These are phyloP conservation scores for Sorex fumeus DNA, from an alignment of 2,113 vertebrate genomes.

Conservation along the genomic window DNA sequence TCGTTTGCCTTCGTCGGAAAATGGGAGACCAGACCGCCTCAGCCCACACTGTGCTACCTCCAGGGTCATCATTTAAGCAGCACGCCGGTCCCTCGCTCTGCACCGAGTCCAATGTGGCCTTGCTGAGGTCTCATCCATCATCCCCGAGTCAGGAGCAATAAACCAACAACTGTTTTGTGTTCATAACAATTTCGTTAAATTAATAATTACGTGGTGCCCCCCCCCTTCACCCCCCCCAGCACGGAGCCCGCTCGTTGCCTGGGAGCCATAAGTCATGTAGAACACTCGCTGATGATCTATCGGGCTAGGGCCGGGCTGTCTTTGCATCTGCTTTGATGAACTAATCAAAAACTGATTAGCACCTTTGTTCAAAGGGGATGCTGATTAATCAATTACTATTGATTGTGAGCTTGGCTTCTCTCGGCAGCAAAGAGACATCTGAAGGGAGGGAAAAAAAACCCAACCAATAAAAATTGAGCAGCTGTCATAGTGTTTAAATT, in stretches of 20 bases:
- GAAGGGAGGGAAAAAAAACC: slow-evolving; percentile 77
- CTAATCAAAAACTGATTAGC: slow-evolving; percentile 82
- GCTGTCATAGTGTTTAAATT: slow-evolving; percentile 86
- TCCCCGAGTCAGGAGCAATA: slow-evolving; percentile 65
- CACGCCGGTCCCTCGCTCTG: not conserved
- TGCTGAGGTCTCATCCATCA: slow-evolving; percentile 63
- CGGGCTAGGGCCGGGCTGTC: slow-evolving; percentile 57
- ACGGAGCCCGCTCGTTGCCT: not conserved
- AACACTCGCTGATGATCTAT: slow-evolving; percentile 37
- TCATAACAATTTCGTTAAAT: slow-evolving; percentile 77
- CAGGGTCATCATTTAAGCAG: slow-evolving; percentile 32
- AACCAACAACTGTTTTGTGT: slow-evolving; percentile 75
- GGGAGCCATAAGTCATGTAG: slow-evolving; percentile 37
- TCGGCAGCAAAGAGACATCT: slow-evolving; percentile 76
- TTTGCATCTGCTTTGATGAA: slow-evolving; percentile 78
- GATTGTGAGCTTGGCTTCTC: slow-evolving; percentile 74
- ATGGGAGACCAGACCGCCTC: not conserved
- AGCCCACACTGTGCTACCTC: not conserved
- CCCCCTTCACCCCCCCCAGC: not conserved
- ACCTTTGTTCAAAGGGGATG: slow-evolving; percentile 84
- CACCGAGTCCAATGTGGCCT: not conserved
- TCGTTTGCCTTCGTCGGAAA: not conserved
- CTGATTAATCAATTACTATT: slow-evolving; percentile 85
- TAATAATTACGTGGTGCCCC: slow-evolving; percentile 56
- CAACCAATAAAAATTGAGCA: slow-evolving; percentile 84